Base-by-base conservation (phyloP, 2,113 vertebrate genomes). In the Notarius quadriscutis region DNA sequence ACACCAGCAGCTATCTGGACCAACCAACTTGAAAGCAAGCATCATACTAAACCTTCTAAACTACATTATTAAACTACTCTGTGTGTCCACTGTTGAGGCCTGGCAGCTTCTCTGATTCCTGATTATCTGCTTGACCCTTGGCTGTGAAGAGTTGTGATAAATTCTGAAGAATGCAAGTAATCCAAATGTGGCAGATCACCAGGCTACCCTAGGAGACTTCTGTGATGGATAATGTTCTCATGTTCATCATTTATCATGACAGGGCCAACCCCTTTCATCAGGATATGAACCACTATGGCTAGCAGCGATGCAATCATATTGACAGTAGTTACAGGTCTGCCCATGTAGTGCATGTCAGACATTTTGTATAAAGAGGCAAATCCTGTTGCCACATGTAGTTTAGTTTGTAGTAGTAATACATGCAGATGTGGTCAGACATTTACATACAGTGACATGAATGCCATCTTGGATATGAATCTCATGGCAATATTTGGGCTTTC, bases 181-280 rank as follows among this genome's bases (percentile, higher is more conserved):
- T 89, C 72, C 87, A 93, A 90, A 88, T 85, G 20, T 82, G 84
- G 89, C 90, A 91, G 91, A 92, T 87, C 72, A 67, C 51, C 50
- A 74, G 51, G 80, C 63, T 55, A 81, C 90, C 92, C 91, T 89
- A 48, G 2, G 58, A 86, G 89, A 86, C 30, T 71, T 1, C 81
- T 1, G 51, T 93, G 91, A 94, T 57, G 88, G 92, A 93, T 91
- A 91, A 77, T 58, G 50, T 75, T n/a, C 77, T 86, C 81, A 60
- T 89, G 82, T 90, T 41, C 41, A 91, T 87, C 51, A 87, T 77
- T 89, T 89, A 81, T 55, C 85, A 86, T 91, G 88, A 51, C 57
- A 74, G 80, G 88, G 62, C 90, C 91, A 85, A 88, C 87, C 87
- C 83, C 50, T 67, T 84, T 41, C 83, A 69, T 57, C 53, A 89